Evolutionary conservation across 2,797 vertebrate species (phyloP).

Genomic region (Thalassophryne amazonica): DNA sequence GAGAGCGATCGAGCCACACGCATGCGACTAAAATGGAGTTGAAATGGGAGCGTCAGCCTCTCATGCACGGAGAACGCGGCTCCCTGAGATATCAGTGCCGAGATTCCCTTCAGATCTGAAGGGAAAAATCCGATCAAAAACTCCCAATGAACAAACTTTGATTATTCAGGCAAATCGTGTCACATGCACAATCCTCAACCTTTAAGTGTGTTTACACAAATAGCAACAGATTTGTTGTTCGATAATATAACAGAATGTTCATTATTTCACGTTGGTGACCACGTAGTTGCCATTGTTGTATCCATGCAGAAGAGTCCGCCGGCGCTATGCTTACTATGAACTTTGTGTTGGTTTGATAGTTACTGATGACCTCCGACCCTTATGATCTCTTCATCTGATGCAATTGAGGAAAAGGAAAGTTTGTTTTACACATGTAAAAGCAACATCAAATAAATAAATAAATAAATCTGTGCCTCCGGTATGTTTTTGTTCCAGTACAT

Average conservation of each 20-base stretch:
- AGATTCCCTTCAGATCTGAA: conserved; percentile 4
- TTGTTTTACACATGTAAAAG: conserved; percentile 38
- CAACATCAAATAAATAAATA: too few species aligned
- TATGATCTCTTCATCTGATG: conserved; percentile 53
- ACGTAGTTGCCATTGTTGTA: not conserved
- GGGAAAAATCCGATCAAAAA: not conserved
- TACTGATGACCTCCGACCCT: conserved; percentile 49
- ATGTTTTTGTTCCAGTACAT: too few species aligned
- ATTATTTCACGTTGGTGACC: not conserved
- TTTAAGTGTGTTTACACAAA: not conserved
- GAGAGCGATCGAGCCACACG: not conserved
- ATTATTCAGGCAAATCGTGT: conserved; percentile 13
- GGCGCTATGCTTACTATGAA: conserved; percentile 60
- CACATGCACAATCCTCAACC: conserved; percentile 26
- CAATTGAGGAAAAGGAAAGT: conserved; percentile 60
- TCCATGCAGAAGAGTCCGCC: conserved; percentile 56
- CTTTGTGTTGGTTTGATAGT: conserved; percentile 53
- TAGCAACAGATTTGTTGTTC: not conserved
- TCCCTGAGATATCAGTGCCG: not conserved
- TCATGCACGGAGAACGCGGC: conserved; percentile 14
- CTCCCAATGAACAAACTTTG: not conserved
- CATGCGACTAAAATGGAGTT: conserved; percentile 9
- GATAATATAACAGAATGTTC: not conserved
- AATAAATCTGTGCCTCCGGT: too few species aligned
- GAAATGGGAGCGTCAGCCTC: not conserved